Conservation (phyloP, 2,797 vertebrate species). For the Crypturellus tataupa region DNA sequence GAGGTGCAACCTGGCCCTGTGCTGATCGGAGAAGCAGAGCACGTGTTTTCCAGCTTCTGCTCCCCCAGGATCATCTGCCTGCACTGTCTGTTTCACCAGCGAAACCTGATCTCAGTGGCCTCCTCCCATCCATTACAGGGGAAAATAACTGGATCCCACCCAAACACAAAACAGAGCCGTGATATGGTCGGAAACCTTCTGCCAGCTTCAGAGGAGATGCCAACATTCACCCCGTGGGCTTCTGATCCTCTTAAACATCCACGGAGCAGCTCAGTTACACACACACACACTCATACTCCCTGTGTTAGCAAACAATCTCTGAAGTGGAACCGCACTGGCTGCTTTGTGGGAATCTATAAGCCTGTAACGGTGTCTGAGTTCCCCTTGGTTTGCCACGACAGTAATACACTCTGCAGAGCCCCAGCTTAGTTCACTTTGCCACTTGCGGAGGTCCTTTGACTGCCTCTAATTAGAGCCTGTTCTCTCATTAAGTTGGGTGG, state of each 20-base stretch:
- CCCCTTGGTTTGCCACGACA: background rate
- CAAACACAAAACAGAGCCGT: slow-evolving; percentile 18
- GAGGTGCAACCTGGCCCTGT: background rate
- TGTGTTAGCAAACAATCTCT: background rate
- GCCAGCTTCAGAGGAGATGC: background rate
- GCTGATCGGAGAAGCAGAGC: background rate
- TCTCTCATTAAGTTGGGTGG: background rate
- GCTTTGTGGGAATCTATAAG: background rate
- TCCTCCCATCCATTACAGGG: background rate
- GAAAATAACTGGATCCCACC: slow-evolving; percentile 26
- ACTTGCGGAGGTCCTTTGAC: background rate
- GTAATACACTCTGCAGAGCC: background rate
- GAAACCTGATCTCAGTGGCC: background rate
- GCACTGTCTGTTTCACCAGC: slow-evolving; percentile 1
- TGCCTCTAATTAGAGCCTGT: slow-evolving; percentile 2
- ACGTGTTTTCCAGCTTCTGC: background rate
- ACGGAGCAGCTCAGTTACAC: background rate
- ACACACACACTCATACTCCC: background rate
- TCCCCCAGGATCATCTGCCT: background rate
- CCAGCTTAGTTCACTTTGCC: background rate
- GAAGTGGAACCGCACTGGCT: background rate
- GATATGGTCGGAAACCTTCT: background rate
- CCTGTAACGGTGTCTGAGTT: background rate
- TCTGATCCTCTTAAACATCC: slow-evolving; percentile 9
- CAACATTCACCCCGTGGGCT: background rate